A percentile compares a stretch with the other conserved stretches of the same genome.
Evolutionary conservation across 2,113 vertebrate genomes (phyloP).

Genomic region (Triplophysa siluroides): DNA sequence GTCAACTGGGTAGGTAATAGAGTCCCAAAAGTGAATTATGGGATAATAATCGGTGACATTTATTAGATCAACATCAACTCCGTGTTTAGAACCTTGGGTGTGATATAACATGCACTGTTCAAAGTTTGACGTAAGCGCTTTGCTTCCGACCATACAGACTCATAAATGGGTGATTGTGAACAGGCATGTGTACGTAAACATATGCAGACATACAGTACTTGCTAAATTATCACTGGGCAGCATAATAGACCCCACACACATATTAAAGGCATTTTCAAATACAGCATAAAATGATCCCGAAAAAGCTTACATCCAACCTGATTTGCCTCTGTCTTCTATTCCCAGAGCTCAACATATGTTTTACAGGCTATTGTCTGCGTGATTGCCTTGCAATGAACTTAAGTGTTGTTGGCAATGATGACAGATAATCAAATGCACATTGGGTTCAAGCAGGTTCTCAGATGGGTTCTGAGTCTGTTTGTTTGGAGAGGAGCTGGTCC

Average conservation of each 20-base stretch:
- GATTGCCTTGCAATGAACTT: constrained; percentile 21
- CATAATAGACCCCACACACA: constrained; percentile 12
- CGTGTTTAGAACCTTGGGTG: not conserved
- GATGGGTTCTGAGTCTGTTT: constrained; percentile 9
- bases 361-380: constrained; percentile 33
- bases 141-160: not conserved
- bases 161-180: not conserved
- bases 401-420: constrained; percentile 10
- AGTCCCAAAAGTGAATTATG: not conserved
- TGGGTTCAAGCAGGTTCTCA: constrained; percentile 27
- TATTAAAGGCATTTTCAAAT: not conserved
- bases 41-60: not conserved
- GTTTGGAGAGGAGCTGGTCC: constrained; percentile 2
- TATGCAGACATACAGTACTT: constrained; percentile 22
- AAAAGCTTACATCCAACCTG: not conserved
- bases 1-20: not conserved
- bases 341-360: constrained; percentile 8
- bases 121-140: not conserved
- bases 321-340: constrained; percentile 7
- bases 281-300: not conserved
- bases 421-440: constrained; percentile 29
- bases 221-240: not conserved
- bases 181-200: constrained; percentile 15
- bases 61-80: not conserved
- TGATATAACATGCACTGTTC: not conserved